phyloP scores from a whole-genome alignment of 2,797 vertebrate species.

The Poeciliopsis presidionis region DNA sequence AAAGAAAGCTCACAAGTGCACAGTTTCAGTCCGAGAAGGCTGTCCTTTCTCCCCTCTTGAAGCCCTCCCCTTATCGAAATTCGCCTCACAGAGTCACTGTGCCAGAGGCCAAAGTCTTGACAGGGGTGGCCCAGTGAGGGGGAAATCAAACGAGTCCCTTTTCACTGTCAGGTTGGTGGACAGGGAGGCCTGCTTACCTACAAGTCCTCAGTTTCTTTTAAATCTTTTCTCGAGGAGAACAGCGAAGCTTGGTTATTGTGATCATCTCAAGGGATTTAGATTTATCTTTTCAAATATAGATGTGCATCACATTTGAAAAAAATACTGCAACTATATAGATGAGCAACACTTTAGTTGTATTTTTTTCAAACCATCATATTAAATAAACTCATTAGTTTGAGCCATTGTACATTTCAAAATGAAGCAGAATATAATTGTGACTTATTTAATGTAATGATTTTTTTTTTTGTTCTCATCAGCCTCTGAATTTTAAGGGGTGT shows the following conservation, averaged over 20 bases:
- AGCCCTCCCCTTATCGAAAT: slow-evolving; percentile 84
- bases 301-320: slow-evolving; percentile 14
- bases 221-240: slow-evolving; percentile 38
- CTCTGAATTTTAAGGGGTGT: not conserved
- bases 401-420: not conserved
- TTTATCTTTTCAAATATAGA: slow-evolving; percentile 32
- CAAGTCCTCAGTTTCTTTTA: slow-evolving; percentile 47
- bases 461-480: not conserved
- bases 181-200: slow-evolving; percentile 38
- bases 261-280: slow-evolving; percentile 44
- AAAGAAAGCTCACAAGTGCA: slow-evolving; percentile 81
- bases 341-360: not conserved
- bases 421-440: not conserved
- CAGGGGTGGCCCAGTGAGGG: slow-evolving; percentile 69
- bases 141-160: slow-evolving; percentile 71
- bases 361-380: not conserved
- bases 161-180: slow-evolving; percentile 20
- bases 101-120: slow-evolving; percentile 79
- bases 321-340: slow-evolving; percentile 10
- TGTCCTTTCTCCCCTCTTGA: slow-evolving; percentile 77
- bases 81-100: slow-evolving; percentile 77
- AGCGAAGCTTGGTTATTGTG: slow-evolving; percentile 21
- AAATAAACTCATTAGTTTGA: not conserved
- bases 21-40: slow-evolving; percentile 77
- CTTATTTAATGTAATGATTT: not conserved